Evolutionary conservation across 2,888 invertebrate genomes (phyloP), one percentile per base, ranked within the genome.

Genomic region (Branchipolynoe longqiensis): DNA sequence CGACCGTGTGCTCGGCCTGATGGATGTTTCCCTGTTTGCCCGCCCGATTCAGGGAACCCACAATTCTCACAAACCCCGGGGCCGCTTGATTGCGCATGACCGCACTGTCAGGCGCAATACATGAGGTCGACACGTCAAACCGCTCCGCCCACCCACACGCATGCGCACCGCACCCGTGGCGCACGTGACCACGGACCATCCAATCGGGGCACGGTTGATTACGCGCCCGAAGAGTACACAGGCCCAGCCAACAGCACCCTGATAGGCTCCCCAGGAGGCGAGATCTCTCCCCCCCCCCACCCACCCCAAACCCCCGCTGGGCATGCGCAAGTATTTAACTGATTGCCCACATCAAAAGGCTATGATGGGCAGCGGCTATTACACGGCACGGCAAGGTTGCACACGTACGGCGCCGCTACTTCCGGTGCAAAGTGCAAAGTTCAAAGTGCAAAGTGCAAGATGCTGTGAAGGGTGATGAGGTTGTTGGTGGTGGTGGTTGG

Each of bases 141-240:
- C 22, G 69, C n/a, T 69, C 69, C 38, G 69, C 36, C 14, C 38
- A 38, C n/a, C 18, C 38, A 33, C 18, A 54, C 78, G 78, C 78
- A 78, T 78, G 78, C 78, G 41, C 78, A 28, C 6, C 28, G 28
- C 41, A n/a, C n/a, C n/a, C 33, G 25, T 48, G 8, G 33, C 41
- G 31, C 78, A 78, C 78, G 78, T 78, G 78, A 78, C 78, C 78
- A 41, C 48, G 78, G 54, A 78, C 78, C 78, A 78, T 78, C 78
- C 78, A 78, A 78, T 78, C 78, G 78, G 28, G 48, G 54, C 41
- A 54, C 78, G 78, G 78, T 54, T 78, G 78, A 78, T 78, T 78
- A 78, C 48, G 28, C 31, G 54, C 31, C 48, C 78, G 31, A 78
- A 69, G n/a, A 78, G 54, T 78, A 78, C 78, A 78, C 78, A 48